Conservation (phyloP, 2,888 invertebrate species). For the Brachypalpus laphriformis region DNA sequence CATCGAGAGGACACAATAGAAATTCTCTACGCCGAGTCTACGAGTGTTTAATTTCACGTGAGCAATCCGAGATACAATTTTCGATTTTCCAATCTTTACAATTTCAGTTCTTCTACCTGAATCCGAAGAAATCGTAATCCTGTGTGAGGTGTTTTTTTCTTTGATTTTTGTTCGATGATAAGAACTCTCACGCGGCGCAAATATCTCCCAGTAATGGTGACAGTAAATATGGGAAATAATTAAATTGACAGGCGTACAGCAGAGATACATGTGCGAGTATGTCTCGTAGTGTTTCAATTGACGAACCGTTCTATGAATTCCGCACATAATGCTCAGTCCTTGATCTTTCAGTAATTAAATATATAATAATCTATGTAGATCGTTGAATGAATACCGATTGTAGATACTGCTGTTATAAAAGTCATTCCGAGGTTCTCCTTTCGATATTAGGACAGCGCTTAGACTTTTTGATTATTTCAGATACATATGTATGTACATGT, state of each 20-base stretch:
- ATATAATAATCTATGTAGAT: too few species aligned
- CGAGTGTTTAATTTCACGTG: constrained; percentile 59
- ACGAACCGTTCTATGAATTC: too few species aligned
- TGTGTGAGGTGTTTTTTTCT: background rate
- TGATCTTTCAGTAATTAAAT: too few species aligned
- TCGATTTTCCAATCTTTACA: constrained; percentile 30
- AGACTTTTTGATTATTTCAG: too few species aligned
- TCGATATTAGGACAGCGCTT: too few species aligned
- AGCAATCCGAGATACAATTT: constrained; percentile 36
- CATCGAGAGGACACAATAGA: constrained; percentile 40
- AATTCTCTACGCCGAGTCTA: constrained; percentile 39
- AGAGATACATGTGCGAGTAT: too few species aligned
- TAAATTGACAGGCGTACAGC: constrained; percentile 20
- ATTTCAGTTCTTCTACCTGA: constrained; percentile 43
- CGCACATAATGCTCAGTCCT: too few species aligned
- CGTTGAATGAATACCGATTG: too few species aligned
- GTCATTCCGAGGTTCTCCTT: too few species aligned
- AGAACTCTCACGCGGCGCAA: constrained; percentile 58
- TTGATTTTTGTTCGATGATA: constrained; percentile 30
- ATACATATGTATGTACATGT: too few species aligned
- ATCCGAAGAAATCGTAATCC: constrained; percentile 18
- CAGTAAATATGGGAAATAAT: constrained; percentile 53
- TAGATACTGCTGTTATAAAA: too few species aligned
- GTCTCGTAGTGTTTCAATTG: too few species aligned
- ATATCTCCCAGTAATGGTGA: constrained; percentile 51